Evolutionary conservation across 2,113 vertebrate species (phyloP).

Genomic region (Myotis brandtii): DNA sequence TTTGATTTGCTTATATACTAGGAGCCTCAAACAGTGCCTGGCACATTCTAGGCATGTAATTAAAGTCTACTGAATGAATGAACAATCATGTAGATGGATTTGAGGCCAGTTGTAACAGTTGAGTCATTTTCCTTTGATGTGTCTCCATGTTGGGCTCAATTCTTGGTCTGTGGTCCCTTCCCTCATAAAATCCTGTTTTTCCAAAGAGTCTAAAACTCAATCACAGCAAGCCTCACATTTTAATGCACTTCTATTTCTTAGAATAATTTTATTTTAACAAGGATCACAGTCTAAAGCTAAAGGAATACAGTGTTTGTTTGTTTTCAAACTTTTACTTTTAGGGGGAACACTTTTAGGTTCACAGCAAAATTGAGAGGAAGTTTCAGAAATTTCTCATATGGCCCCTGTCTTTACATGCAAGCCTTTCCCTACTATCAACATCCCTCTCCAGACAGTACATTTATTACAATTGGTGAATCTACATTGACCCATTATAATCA

Average conservation of each 20-base stretch:
- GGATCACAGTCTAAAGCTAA: background rate
- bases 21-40: background rate
- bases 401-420: background rate
- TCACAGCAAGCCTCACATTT: background rate
- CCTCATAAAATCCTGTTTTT: background rate
- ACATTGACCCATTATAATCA: background rate
- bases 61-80: background rate
- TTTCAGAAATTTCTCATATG: background rate
- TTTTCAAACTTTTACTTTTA: background rate
- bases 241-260: background rate
- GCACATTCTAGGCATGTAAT: background rate
- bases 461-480: background rate
- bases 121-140: background rate
- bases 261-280: conserved; percentile 12
- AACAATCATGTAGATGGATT: background rate
- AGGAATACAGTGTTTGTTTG: background rate
- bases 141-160: background rate
- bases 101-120: background rate
- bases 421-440: background rate
- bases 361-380: background rate
- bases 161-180: background rate
- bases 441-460: background rate
- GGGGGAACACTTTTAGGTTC: background rate
- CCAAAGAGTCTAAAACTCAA: background rate
- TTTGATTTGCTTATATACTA: background rate